Percentiles rank a stretch among this genome's conserved stretches.
Conservation (phyloP, 2,113 vertebrate genomes). For the Guaruba guarouba region DNA sequence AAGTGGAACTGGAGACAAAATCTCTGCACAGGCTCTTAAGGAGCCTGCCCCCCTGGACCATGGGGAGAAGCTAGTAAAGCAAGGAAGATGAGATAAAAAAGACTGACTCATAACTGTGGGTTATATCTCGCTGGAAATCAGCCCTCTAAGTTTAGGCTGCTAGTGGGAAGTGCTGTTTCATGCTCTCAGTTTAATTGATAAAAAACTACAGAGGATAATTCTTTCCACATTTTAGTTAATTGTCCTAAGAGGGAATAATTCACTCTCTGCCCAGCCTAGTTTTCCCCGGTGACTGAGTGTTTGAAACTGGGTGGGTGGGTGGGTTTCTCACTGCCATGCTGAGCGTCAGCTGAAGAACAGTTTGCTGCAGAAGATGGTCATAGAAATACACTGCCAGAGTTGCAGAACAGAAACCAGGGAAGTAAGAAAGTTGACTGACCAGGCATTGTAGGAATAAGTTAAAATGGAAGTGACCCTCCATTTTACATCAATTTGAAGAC, state of each 20-base stretch:
- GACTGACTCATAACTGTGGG: background rate
- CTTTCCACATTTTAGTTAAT: background rate
- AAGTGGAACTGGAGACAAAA: background rate
- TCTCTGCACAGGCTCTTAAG: background rate
- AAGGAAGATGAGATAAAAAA: background rate
- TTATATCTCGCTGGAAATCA: background rate
- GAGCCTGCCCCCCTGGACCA: background rate
- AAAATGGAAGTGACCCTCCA: background rate
- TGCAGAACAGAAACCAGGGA: background rate
- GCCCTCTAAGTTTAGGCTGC: background rate
- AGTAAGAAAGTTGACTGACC: background rate
- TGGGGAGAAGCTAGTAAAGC: background rate
- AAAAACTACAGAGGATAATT: background rate
- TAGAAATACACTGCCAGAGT: background rate
- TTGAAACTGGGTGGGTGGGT: background rate
- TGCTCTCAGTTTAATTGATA: background rate
- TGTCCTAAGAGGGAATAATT: background rate
- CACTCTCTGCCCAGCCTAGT: background rate
- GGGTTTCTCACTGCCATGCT: background rate
- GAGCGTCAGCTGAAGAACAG: accelerated
- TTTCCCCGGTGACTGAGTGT: background rate
- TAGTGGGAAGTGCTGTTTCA: background rate
- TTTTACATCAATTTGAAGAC: background rate
- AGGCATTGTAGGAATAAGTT: background rate
- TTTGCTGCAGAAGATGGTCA: background rate